Base-by-base conservation (phyloP, 2,113 vertebrate genomes). In the Nibea coibor region DNA sequence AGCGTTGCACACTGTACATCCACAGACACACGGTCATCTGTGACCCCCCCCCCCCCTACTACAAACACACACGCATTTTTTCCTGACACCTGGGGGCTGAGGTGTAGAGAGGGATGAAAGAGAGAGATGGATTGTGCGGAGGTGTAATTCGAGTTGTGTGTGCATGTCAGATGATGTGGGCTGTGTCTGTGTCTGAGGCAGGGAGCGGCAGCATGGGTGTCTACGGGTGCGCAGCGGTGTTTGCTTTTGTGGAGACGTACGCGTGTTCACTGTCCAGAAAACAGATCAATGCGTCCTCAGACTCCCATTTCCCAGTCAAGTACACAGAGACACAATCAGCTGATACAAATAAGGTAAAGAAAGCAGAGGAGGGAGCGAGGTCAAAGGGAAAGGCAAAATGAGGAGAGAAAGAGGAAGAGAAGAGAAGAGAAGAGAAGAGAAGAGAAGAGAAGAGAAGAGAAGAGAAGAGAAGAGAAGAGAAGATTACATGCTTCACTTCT, bases 271-370 rank as follows among this genome's bases (percentile, higher is more conserved):
- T 28, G 22, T 50, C 72, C n/a, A 65, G 42, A 70, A 81, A 81
- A 85, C 69, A 75, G 82, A 89, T 89, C 82, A 86, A 75, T 84
- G 80, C 43, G 57, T 74, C 82, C 65, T 70, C 74, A 86, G 57
- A 26, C 22, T 39, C 56, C 9, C 53, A 80, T 67, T 75, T 75
- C 53, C 62, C 31, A 43, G 47, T 74, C 65, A 62, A 61, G 66
- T 53, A 42, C 66, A 78, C 66, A 87, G 56, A 85, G 24, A 28
- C 63, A 75, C 31, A 47, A 16, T 84, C 69, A 83, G 62, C 17
- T 75, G 26, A 72, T 22, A 48, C 39, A 79, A 84, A 71, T 28
- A 50, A 51, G 26, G 62, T 17, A 9, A 45, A 58, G 5, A 66
- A 39, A 59, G 19, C 1, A 19, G 28, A 2, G 8, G 35, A 63